Evolutionary conservation across 30 jellyfish, hydroid and myxozoan genomes (phyloP).

Genomic region (Hydractinia echinata): DNA sequence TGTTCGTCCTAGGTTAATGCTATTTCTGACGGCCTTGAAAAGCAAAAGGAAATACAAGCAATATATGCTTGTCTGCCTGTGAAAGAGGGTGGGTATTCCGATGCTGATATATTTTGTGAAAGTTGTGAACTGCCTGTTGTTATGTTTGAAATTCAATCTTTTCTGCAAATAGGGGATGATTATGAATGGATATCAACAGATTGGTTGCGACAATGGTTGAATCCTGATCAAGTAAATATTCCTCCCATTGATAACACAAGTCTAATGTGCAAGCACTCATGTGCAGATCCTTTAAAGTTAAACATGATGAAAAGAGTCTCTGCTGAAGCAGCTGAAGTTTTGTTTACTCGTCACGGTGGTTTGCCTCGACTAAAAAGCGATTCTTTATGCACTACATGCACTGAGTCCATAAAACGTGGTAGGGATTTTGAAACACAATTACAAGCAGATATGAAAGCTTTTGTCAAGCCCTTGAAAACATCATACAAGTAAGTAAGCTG

Average conservation of each 20-base stretch:
- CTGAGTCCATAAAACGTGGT: slow-evolving; percentile 28
- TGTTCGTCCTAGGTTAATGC: slow-evolving; percentile 33
- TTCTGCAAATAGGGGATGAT: not conserved
- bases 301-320: slow-evolving; percentile 56
- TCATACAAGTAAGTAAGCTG: slow-evolving; percentile 34
- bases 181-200: slow-evolving; percentile 47
- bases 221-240: slow-evolving; percentile 29
- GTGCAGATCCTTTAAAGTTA: slow-evolving; percentile 50
- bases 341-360: slow-evolving; percentile 62
- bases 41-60: slow-evolving; percentile 31
- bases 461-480: slow-evolving; percentile 37
- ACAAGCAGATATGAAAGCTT: slow-evolving; percentile 41
- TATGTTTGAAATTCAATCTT: not conserved
- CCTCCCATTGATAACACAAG: slow-evolving; percentile 74
- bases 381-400: slow-evolving; percentile 50
- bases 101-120: too few species aligned
- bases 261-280: slow-evolving; percentile 68
- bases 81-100: slow-evolving; percentile 17
- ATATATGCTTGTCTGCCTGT: slow-evolving; percentile 36
- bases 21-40: slow-evolving; percentile 36
- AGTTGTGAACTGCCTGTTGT: not conserved
- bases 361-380: slow-evolving; percentile 57
- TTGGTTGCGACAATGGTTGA: slow-evolving; percentile 73
- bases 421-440: slow-evolving; percentile 44
- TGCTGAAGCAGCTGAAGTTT: slow-evolving; percentile 42